These are phyloP conservation scores for Damaliscus lunatus DNA, from an alignment of 2,113 vertebrate genomes.

Conservation along the genomic window DNA sequence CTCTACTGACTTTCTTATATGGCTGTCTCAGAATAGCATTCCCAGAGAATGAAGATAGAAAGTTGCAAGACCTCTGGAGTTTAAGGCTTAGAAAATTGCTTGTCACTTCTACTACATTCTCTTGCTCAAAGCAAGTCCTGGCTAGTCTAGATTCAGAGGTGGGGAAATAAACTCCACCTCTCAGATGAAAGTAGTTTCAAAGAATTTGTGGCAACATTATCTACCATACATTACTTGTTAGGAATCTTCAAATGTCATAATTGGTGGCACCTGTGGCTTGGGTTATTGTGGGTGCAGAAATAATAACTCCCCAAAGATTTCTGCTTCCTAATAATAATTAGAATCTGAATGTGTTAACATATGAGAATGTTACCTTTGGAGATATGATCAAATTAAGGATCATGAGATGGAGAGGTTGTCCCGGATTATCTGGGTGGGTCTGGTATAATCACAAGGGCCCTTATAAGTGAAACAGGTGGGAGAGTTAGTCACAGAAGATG, in stretches of 20 bases:
- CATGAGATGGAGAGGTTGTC: background rate
- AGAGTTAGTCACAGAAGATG: background rate
- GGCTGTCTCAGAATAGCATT: background rate
- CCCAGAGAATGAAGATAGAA: background rate
- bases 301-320: background rate
- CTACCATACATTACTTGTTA: background rate
- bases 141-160: background rate
- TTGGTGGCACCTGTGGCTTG: background rate
- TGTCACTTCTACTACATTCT: background rate
- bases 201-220: background rate
- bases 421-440: background rate
- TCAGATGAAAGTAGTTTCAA: background rate
- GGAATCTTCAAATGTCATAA: background rate
- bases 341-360: background rate
- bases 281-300: background rate
- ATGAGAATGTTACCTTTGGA: background rate
- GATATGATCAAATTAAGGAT: background rate
- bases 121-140: background rate
- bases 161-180: background rate
- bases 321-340: background rate
- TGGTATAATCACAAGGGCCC: background rate
- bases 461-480: background rate
- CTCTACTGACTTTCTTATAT: background rate
- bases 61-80: background rate
- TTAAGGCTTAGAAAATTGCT: background rate